Percentiles rank a stretch among this genome's conserved stretches.
These are phyloP conservation scores for Serrognathus titanus DNA, from an alignment of 2,888 invertebrate species.

Conservation along the genomic window DNA sequence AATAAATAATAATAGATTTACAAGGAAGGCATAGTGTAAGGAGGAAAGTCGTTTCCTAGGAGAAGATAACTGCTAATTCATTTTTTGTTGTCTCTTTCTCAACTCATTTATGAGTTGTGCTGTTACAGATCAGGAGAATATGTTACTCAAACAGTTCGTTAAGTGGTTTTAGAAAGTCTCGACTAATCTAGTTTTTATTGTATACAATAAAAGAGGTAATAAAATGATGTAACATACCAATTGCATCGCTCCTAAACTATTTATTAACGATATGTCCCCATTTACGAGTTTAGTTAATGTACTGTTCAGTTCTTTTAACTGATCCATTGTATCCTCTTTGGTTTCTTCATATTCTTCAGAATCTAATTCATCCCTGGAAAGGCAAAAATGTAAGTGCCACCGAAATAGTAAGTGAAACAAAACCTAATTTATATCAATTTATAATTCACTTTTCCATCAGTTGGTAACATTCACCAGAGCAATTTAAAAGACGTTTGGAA, in stretches of 20 bases:
- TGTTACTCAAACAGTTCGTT: no score
- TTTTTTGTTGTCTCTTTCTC: no score
- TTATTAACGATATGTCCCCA: constrained; percentile 67
- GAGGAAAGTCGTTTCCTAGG: no score
- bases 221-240: constrained; percentile 48
- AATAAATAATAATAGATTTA: no score
- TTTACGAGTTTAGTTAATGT: constrained; percentile 61
- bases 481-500: no score
- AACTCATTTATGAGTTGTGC: no score
- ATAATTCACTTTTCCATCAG: no score
- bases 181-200: not conserved
- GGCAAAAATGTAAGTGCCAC: not conserved
- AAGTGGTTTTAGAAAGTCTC: not conserved
- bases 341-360: constrained; percentile 64
- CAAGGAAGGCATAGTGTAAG: no score
- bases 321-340: constrained; percentile 66
- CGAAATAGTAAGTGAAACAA: not conserved
- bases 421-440: no score
- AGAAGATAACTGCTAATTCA: no score
- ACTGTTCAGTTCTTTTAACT: constrained; percentile 64
- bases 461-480: no score
- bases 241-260: constrained; percentile 63
- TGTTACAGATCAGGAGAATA: no score
- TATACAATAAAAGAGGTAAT: not conserved
- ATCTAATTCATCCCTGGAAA: constrained; percentile 60